Base-by-base conservation (phyloP, 2,113 vertebrate genomes). In the Cephalophus harveyi region DNA sequence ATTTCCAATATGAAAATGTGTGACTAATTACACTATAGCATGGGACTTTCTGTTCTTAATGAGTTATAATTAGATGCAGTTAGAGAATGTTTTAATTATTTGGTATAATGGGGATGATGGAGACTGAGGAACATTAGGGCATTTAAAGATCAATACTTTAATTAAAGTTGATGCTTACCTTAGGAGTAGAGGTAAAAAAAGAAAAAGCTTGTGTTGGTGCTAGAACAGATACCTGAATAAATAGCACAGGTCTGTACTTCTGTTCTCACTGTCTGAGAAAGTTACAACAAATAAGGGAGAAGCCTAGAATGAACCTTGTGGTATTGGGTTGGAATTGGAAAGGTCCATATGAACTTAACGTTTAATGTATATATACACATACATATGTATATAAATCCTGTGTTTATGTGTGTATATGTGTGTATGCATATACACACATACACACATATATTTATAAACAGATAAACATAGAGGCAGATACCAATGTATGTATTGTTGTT, bases 141-240 rank as follows among this genome's bases (percentile, higher is more conserved):
- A n/a, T 76, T 88, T 4, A 25, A 76, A 91, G 64, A 59, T 43
- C 76, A 11, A 43, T 96, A 23, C 30, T 92, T 88, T 21, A 85
- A 89, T 95, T 82, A 96, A 94, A 88, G 95, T 84, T 11, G 92
- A 92, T 96, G 23, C 96, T 74, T 94, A 12, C 1, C 67, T 92
- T 97, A 17, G 28, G 46, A 90, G 21, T 43, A 43, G 60, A 95
- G 43, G 15, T 55, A 1, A 30, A 60, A 60, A n/a, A 74, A 76
- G 6, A 36, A 67, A 89, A 28, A 62, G 0, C 43, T 48, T 52
- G 19, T 87, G 27, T n/a, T 11, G 28, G 40, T 67, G 15, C 52
- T 64, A 4, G 50, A 81, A 94, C 52, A 84, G 7, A 48, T 52
- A 46, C 6, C 55, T 92, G 7, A 96, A 50, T 60, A 71, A 54